Evolutionary conservation across 1,140 invertebrate genomes (phyloP).

Genomic region (Dysdera silvatica): DNA sequence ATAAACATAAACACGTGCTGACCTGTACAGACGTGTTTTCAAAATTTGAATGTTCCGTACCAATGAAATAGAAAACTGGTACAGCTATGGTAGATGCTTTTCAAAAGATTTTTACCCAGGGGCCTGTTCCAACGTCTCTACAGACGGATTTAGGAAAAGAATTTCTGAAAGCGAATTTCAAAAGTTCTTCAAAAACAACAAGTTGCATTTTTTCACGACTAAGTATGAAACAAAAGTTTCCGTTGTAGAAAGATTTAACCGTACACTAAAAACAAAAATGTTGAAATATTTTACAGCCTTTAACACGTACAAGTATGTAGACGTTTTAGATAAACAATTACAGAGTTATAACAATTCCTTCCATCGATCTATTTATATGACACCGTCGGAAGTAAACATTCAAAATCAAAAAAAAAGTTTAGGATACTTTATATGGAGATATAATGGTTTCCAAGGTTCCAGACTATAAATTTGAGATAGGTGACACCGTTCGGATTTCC

Average conservation of each 20-base stretch:
- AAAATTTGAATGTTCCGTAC: conserved; percentile 32
- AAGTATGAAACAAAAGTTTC: conserved; percentile 45
- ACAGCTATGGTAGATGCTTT: conserved; percentile 7
- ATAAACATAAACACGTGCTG: conserved; percentile 31
- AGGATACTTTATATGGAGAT: too few species aligned
- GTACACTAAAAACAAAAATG: conserved; percentile 46
- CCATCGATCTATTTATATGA: too few species aligned
- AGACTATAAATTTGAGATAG: conserved; percentile 34
- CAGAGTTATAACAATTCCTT: too few species aligned
- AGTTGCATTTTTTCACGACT: conserved; percentile 45
- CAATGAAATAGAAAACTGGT: conserved; percentile 30
- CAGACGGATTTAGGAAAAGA: conserved; percentile 26
- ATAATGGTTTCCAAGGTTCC: too few species aligned
- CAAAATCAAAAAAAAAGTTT: too few species aligned
- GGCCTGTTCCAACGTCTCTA: neutral
- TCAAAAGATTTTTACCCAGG: conserved; percentile 23
- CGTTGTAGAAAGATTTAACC: conserved; percentile 46
- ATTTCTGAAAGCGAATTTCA: conserved; percentile 34
- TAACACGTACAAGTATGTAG: conserved; percentile 41
- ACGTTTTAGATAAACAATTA: too few species aligned
- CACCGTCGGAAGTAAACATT: too few species aligned
- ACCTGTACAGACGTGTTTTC: conserved; percentile 33
- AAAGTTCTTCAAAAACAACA: conserved; percentile 36
- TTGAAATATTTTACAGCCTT: conserved; percentile 43
- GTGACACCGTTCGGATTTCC: conserved; percentile 34